phyloP scores from a whole-genome alignment of 2,888 invertebrate species.

The Uloborus plumipes region DNA sequence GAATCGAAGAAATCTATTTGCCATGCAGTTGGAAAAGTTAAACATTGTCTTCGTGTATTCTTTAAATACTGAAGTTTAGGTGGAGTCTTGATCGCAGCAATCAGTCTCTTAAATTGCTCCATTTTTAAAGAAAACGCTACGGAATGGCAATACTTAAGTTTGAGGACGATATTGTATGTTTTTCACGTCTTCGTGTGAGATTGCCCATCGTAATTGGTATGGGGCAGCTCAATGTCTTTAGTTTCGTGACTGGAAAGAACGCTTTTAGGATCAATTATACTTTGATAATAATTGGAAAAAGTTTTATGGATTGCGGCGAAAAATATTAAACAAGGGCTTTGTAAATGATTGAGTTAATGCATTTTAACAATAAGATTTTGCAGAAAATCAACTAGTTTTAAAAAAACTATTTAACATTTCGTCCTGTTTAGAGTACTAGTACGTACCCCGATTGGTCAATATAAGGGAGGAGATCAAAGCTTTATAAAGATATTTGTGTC shows the following conservation, averaged over 20 bases:
- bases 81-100: slow-evolving; percentile 37
- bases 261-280: no score
- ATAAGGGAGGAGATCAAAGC: no score
- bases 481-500: no score
- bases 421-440: no score
- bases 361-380: no score
- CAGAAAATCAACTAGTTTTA: no score
- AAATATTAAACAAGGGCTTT: no score
- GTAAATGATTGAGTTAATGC: no score
- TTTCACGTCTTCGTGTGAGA: slow-evolving; percentile 22
- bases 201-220: slow-evolving; percentile 7
- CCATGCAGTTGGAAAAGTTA: slow-evolving; percentile 1
- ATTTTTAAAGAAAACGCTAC: slow-evolving; percentile 37
- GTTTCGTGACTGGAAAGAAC: slow-evolving; percentile 2
- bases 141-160: slow-evolving; percentile 18
- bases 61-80: slow-evolving; percentile 6
- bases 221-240: background rate
- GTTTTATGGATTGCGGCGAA: no score
- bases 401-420: no score
- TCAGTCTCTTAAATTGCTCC: slow-evolving; percentile 51
- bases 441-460: no score
- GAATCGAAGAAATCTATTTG: slow-evolving; percentile 44
- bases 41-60: slow-evolving; percentile 14
- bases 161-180: slow-evolving; percentile 25
- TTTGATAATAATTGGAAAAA: no score